These are phyloP conservation scores for Cheirogaleus major DNA, from an alignment of 2,797 vertebrate genomes.

Conservation along the genomic window DNA sequence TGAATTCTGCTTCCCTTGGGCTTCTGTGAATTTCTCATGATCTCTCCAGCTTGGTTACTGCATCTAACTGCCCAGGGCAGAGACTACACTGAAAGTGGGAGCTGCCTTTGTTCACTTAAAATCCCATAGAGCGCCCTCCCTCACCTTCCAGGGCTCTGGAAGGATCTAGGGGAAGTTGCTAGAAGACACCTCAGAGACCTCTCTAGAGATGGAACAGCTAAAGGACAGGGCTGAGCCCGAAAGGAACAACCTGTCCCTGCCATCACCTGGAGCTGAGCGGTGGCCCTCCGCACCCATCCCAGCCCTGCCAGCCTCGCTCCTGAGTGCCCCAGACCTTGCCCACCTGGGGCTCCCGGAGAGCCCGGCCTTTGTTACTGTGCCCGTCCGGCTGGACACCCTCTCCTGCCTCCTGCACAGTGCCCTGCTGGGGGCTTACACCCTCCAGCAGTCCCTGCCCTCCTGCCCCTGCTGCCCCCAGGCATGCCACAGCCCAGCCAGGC, in stretches of 20 bases:
- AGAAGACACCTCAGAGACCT: neutral
- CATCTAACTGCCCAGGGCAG: neutral
- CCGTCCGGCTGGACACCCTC: slow-evolving; percentile 82
- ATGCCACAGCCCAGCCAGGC: neutral
- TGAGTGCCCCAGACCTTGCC: neutral
- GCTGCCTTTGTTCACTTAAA: neutral
- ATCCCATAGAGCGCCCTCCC: neutral
- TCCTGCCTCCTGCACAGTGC: slow-evolving; percentile 83
- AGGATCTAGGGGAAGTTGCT: neutral
- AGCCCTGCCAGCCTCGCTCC: neutral
- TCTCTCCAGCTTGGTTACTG: neutral
- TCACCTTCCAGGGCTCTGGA: neutral
- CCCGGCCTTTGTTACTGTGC: slow-evolving; percentile 78
- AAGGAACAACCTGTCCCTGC: neutral
- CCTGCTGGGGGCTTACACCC: slow-evolving; percentile 68
- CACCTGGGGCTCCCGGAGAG: slow-evolving; percentile 66
- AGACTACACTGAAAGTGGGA: neutral
- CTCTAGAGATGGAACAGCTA: slow-evolving; percentile 46
- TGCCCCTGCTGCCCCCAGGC: slow-evolving; percentile 13
- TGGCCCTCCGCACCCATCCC: neutral
- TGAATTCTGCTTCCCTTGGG: neutral
- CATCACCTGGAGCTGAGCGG: rapidly evolving
- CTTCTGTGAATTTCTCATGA: neutral
- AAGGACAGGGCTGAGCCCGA: neutral
- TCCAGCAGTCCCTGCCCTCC: slow-evolving; percentile 39